Base-by-base conservation (phyloP, 1,140 invertebrate genomes). In the Ceratosolen solmsi region DNA sequence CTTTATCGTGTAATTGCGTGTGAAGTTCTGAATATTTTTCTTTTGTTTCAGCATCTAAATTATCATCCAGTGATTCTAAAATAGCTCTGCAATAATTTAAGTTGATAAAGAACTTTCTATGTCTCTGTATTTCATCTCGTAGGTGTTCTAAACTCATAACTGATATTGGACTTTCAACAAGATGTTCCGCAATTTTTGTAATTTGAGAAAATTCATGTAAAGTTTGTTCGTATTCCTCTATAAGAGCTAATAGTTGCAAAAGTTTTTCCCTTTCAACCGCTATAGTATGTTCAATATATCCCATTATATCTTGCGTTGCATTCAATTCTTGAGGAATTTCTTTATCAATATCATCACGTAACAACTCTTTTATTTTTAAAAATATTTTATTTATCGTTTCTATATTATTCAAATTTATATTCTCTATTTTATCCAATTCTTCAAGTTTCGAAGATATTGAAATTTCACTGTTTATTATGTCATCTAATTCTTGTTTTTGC, bases 91-190 rank as follows among this genome's bases (percentile, higher is more conserved):
- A 97, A 81, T 97, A 96, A 86, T 96, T 97, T 15, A 98, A 89
- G 85, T 96, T 97, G 0, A 96, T 95, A 87, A 97, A 97, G 90
- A 97, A 97, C 86, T 96, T 96, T 60, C 96, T 93, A 87, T 97
- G 96, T 86, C 96, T 97, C 84, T 97, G 96, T 90, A 97, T 96
- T 91, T 97, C 96, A 86, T 97, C 95, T 85, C 96, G 95, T 15
- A 97, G 89, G 85, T 96, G 95, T 85, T 95, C 94, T 76, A 96
- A 91, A 84, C 94, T 94, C 56, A 92, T 93, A 1, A 96, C 96
- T 2, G 94, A 93, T 41, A 97, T 94, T 25, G 95, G 94, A 85
- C 94, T 94, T 63, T 96, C 94, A 4, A 97, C 91, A 38, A 97
- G 88, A 68, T 94, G 94, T 88, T 97, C 95, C 4, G 96, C 96